Percentiles rank a stretch among this genome's conserved stretches.
These are phyloP conservation scores for Astropecten irregularis DNA, from an alignment of 53 echinoderm and acorn worm genomes.

Conservation along the genomic window DNA sequence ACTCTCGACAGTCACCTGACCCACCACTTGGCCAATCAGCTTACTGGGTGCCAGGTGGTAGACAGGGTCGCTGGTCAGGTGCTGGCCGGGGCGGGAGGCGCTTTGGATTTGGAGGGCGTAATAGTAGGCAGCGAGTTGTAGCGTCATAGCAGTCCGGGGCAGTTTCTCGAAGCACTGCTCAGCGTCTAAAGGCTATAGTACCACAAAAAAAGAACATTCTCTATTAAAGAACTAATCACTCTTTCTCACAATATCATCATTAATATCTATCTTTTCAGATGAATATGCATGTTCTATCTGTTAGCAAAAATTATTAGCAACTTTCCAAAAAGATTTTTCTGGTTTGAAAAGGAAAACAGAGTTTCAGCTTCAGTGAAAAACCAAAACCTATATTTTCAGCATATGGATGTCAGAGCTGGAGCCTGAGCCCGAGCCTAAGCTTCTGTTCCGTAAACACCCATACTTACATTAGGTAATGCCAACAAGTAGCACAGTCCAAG, in stretches of 20 bases:
- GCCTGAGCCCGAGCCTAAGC: no score
- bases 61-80: slow-evolving; percentile 34
- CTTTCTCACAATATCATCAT: no score
- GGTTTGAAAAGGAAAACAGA: no score
- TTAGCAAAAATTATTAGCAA: no score
- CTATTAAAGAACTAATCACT: background rate
- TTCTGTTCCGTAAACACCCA: no score
- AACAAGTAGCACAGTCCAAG: slow-evolving; percentile 87
- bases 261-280: no score
- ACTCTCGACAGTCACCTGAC: slow-evolving; percentile 59
- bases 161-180: slow-evolving; percentile 88
- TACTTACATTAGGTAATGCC: slow-evolving; percentile 94
- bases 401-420: no score
- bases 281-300: no score
- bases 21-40: slow-evolving; percentile 71
- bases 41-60: slow-evolving; percentile 57
- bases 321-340: no score
- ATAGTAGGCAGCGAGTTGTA: slow-evolving; percentile 88
- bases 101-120: slow-evolving; percentile 83
- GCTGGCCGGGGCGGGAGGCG: slow-evolving; percentile 32
- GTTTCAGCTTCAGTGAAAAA: no score
- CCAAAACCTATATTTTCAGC: no score
- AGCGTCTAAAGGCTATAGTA: slow-evolving; percentile 81
- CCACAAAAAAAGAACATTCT: background rate
- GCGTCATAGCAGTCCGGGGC: slow-evolving; percentile 81